Conservation (phyloP, 2,888 invertebrate species). For the Nudaria mundana region DNA sequence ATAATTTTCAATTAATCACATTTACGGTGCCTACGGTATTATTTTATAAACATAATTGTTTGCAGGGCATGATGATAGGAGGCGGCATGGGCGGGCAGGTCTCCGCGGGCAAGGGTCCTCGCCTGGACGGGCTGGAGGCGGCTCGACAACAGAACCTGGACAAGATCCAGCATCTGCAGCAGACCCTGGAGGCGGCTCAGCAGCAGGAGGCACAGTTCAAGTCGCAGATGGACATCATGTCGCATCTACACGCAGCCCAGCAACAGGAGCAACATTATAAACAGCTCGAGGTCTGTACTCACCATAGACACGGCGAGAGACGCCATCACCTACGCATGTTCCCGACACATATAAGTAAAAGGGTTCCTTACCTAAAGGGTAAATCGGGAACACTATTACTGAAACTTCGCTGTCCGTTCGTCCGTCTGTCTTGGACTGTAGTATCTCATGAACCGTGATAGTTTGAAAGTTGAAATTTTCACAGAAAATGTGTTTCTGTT, state of each 20-base stretch:
- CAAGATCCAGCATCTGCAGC: conserved; percentile 87
- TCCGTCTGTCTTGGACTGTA: too few relatives aligned
- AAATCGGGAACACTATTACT: too few relatives aligned
- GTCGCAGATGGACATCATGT: conserved; percentile 87
- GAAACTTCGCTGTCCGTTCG: too few relatives aligned
- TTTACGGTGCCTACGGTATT: too few relatives aligned
- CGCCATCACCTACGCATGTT: background rate
- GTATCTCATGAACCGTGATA: too few relatives aligned
- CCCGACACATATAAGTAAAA: background rate
- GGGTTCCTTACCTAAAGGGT: background rate
- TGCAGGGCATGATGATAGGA: conserved; percentile 68
- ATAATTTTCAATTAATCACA: too few relatives aligned
- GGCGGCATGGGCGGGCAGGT: conserved; percentile 59
- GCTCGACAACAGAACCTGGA: conserved; percentile 89
- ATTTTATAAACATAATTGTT: too few relatives aligned
- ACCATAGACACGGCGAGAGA: background rate
- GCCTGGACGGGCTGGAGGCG: conserved; percentile 83
- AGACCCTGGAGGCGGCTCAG: conserved; percentile 90
- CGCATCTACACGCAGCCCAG: conserved; percentile 87
- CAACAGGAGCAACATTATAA: conserved; percentile 91
- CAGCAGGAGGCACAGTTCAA: conserved; percentile 88
- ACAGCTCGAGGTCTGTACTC: conserved; percentile 81
- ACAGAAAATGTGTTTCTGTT: too few relatives aligned
- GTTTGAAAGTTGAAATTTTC: too few relatives aligned
- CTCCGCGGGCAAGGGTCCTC: conserved; percentile 53